Percentiles rank a stretch among this genome's conserved stretches.
phyloP scores from a whole-genome alignment of 2,797 vertebrate genomes.

The Morus bassanus region DNA sequence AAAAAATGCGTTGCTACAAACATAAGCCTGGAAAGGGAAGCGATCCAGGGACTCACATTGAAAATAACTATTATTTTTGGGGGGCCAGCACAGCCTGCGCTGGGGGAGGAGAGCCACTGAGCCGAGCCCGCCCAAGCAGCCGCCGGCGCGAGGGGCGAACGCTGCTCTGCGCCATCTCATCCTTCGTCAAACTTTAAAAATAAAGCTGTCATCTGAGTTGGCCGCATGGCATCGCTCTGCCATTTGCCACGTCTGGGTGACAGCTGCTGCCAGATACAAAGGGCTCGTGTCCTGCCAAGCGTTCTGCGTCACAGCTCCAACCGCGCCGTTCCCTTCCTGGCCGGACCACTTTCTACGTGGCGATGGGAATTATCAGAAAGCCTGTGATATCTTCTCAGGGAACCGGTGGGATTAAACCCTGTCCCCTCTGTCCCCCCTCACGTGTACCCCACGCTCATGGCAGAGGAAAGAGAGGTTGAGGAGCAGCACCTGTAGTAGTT shows the following conservation, averaged over 20 bases:
- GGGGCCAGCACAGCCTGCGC: not conserved
- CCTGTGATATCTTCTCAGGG: accelerated
- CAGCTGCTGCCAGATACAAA: not conserved
- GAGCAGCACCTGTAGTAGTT: slow-evolving; percentile 94
- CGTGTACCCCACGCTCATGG: accelerated
- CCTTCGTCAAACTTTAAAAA: not conserved
- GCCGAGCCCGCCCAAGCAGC: not conserved
- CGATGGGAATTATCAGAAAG: accelerated
- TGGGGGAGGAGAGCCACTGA: not conserved
- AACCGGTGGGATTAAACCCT: accelerated
- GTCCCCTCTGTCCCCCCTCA: accelerated
- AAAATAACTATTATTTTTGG: not conserved
- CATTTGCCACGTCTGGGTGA: not conserved
- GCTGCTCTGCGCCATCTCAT: not conserved
- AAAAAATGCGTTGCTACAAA: not conserved
- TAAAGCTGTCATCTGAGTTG: not conserved
- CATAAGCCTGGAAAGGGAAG: not conserved
- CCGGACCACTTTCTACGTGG: accelerated
- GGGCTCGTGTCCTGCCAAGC: not conserved
- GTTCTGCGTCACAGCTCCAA: not conserved
- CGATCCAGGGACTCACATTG: accelerated
- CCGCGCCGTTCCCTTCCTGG: accelerated
- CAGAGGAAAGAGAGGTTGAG: not conserved
- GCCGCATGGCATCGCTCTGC: not conserved
- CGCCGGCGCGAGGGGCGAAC: accelerated